Evolutionary conservation across 2,888 invertebrate species (phyloP).

Genomic region (Eilema caniola): DNA sequence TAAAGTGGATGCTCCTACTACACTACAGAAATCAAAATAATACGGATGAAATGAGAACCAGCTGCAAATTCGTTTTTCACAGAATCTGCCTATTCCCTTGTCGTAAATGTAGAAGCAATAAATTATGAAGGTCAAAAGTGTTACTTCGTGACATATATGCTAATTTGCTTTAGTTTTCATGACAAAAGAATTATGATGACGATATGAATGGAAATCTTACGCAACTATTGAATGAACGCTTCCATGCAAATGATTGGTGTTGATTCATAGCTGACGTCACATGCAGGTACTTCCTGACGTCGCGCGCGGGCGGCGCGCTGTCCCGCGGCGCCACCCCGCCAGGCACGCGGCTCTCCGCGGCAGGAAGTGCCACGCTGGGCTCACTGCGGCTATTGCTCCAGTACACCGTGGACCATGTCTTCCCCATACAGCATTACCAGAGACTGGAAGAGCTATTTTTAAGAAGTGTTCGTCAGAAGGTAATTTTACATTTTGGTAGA

Average conservation of each 20-base stretch:
- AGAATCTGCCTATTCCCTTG: too few species aligned
- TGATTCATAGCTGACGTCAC: neutral
- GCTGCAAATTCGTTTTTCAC: too few species aligned
- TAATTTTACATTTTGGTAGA: conserved; percentile 53
- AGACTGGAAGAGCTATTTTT: conserved; percentile 92
- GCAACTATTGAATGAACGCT: neutral
- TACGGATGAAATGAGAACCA: too few species aligned
- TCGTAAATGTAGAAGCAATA: too few species aligned
- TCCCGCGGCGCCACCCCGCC: conserved; percentile 92
- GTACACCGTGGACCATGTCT: conserved; percentile 96
- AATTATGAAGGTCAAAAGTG: neutral
- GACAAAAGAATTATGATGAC: neutral
- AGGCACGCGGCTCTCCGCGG: conserved; percentile 89
- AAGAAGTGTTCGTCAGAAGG: conserved; percentile 90
- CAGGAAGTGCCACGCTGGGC: conserved; percentile 88
- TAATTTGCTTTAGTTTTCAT: neutral
- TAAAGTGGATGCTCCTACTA: too few species aligned
- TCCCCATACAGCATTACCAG: conserved; percentile 93
- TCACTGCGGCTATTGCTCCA: conserved; percentile 94
- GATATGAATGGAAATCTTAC: neutral
- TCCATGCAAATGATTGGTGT: neutral
- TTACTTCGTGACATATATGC: neutral
- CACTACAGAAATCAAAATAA: too few species aligned
- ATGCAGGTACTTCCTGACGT: conserved; percentile 89
- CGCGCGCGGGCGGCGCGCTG: conserved; percentile 87